phyloP scores from a whole-genome alignment of 2,888 invertebrate genomes.

The Dioctria rufipes region DNA sequence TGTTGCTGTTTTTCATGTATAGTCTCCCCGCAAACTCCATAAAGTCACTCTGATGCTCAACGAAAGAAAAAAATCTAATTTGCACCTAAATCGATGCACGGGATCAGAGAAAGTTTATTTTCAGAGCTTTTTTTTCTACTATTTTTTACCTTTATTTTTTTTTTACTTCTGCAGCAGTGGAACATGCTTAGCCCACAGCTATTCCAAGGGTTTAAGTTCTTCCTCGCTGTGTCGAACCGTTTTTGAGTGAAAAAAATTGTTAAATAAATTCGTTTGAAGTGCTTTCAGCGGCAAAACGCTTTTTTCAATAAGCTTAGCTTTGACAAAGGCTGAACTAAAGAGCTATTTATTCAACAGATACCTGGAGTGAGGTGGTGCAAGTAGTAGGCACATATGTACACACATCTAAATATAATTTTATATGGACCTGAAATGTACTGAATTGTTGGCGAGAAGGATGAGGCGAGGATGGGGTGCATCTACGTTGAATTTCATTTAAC shows the following conservation, averaged over 20 bases:
- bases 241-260: constrained; percentile 19
- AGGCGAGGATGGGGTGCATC: too few relatives aligned
- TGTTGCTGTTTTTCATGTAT: neutral
- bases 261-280: constrained; percentile 44
- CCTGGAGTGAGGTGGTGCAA: neutral
- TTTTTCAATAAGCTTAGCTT: constrained; percentile 39
- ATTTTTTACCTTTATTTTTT: too few relatives aligned
- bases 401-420: too few relatives aligned
- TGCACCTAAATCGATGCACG: constrained; percentile 63
- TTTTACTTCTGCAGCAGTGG: constrained; percentile 4
- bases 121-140: constrained; percentile 3
- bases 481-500: too few relatives aligned
- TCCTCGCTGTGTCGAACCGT: constrained; percentile 10
- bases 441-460: too few relatives aligned
- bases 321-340: constrained; percentile 29
- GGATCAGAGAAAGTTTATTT: constrained; percentile 60
- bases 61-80: constrained; percentile 61
- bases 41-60: neutral
- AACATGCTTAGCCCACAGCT: constrained; percentile 37
- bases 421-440: too few relatives aligned
- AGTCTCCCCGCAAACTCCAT: neutral
- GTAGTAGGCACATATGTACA: too few relatives aligned
- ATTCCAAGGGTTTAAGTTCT: constrained; percentile 26
- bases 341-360: constrained; percentile 35
- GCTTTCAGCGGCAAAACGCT: constrained; percentile 12